Conservation (phyloP, 2,888 invertebrate genomes). For the Agriotes lineatus region DNA sequence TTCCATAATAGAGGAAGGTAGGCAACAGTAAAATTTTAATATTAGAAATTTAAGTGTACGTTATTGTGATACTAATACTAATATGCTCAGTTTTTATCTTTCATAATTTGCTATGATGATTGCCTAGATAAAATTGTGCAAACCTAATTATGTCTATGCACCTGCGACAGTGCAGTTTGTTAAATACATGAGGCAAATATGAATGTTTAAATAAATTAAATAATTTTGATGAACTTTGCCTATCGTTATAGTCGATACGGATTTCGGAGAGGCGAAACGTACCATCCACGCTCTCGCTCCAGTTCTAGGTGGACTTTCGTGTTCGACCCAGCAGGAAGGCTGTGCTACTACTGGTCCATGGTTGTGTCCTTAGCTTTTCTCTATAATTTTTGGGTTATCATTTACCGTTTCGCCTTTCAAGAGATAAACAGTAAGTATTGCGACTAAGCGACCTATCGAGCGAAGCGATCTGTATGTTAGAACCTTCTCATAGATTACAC, state of each 20-base stretch:
- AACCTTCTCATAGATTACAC: conserved; percentile 19
- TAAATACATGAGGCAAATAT: conserved; percentile 12
- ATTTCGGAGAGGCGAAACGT: conserved; percentile 73
- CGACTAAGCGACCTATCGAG: background rate
- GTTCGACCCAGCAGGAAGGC: conserved; percentile 96
- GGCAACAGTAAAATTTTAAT: too few species aligned
- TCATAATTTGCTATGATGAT: too few species aligned
- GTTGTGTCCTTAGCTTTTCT: conserved; percentile 95
- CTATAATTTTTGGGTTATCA: conserved; percentile 98
- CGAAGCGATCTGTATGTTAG: conserved; percentile 5
- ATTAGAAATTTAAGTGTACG: too few species aligned
- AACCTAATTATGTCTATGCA: too few species aligned
- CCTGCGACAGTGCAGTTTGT: background rate
- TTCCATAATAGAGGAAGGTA: too few species aligned
- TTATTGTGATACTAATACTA: too few species aligned
- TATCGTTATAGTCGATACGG: conserved; percentile 67
- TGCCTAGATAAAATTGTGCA: too few species aligned
- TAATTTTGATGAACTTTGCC: conserved; percentile 9
- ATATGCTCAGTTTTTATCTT: too few species aligned
- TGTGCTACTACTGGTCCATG: conserved; percentile 98
- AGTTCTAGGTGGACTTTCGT: conserved; percentile 92
- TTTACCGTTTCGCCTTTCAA: conserved; percentile 98
- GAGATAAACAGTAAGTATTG: conserved; percentile 87
- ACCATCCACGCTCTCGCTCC: conserved; percentile 74
- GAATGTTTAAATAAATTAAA: background rate